Base-by-base conservation (phyloP, 1,140 invertebrate species). In the Drosophila lini region DNA sequence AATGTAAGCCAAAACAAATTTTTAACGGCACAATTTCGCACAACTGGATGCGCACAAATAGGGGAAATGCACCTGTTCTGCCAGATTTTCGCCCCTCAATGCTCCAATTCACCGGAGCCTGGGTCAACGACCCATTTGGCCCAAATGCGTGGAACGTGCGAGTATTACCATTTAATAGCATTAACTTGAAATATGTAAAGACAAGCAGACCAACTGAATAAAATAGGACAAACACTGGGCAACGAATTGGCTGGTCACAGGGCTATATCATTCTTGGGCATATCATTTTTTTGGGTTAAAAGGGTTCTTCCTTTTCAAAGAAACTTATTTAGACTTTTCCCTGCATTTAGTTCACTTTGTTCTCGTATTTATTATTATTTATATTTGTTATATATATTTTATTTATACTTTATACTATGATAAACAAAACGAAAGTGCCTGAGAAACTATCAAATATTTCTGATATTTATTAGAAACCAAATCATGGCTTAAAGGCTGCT, bases 141-240 rank as follows among this genome's bases (percentile, higher is more conserved):
- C 11, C 31, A 19, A 63, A 41, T 47, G 55, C 41, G 59, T 47
- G 80, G 42, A 79, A 63, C 76, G 80, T 86, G 80, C 62, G 80
- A 78, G 71, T 73, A 77, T 86, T 74, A 77, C 59, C 47, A 71
- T 86, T 88, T 80, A 83, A 83, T 83, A 53, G 76, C 61, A 88
- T 86, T 88, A 83, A 69, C 60, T 67, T 76, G 56, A 83, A 83
- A 88, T 83, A 74, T 77, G 80, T 74, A 70, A 48, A 73, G 79
- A 57, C 71, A 70, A 41, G 62, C 47, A 55, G 13, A 22, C 34
- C 44, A 56, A 55, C 75, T 65, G 55, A 88, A 73, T 78, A 74
- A 78, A 67, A 40, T 32, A 38, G 25, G 41, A 47, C 56, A 16
- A 45, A n/a, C 28, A 10, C 28, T 36, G 16, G 16, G 19, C 16